Evolutionary conservation across 1,140 invertebrate genomes (phyloP).

Genomic region (Parasteatoda tepidariorum): DNA sequence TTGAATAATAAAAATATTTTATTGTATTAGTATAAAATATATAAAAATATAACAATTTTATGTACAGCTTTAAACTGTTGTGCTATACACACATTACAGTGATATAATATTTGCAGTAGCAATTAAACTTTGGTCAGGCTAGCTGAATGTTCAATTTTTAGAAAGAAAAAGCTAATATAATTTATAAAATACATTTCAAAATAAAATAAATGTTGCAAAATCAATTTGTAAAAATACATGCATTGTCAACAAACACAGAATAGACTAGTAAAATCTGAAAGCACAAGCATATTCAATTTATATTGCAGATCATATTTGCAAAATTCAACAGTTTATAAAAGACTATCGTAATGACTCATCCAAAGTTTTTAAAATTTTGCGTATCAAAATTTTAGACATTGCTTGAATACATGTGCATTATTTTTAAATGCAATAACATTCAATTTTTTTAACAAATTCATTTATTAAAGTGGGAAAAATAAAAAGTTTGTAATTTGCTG

Average conservation of each 20-base stretch:
- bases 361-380: too few species aligned
- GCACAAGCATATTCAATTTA: too few species aligned
- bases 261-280: not conserved
- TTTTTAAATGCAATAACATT: too few species aligned
- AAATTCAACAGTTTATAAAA: not conserved
- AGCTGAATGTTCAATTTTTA: slow-evolving; percentile 20
- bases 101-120: not conserved
- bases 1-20: too few species aligned
- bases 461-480: too few species aligned
- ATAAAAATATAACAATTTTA: slow-evolving; percentile 1
- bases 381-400: too few species aligned
- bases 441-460: too few species aligned
- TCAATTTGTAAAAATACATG: not conserved
- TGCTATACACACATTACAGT: not conserved
- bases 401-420: too few species aligned
- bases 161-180: not conserved
- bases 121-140: slow-evolving; percentile 34
- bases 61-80: not conserved
- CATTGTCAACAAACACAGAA: not conserved
- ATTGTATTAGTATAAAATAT: slow-evolving; percentile 24
- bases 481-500: too few species aligned
- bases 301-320: not conserved
- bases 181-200: not conserved
- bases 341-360: not conserved
- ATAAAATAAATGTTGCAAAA: not conserved